Conservation (phyloP, 2,113 vertebrate genomes). For the Rhizomys pruinosus region DNA sequence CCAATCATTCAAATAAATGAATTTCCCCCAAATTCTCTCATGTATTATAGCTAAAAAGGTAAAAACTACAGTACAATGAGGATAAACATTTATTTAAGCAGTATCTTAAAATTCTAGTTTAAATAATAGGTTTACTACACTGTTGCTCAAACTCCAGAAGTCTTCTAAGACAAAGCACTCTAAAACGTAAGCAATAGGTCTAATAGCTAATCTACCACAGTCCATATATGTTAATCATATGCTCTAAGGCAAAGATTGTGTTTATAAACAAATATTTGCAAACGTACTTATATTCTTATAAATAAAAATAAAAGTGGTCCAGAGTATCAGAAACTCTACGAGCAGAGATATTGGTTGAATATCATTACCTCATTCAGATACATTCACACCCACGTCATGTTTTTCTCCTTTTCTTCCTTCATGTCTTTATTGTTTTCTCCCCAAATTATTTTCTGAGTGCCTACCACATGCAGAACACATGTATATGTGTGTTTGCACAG, state of each 20-base stretch:
- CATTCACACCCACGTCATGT: neutral
- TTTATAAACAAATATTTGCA: constrained; percentile 26
- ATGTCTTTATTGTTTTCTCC: constrained; percentile 28
- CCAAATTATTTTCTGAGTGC: constrained; percentile 9
- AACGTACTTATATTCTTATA: neutral
- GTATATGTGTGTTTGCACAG: neutral
- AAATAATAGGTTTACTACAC: constrained; percentile 41
- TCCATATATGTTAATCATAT: neutral
- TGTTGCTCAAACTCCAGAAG: constrained; percentile 47
- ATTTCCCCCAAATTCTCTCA: constrained; percentile 33
- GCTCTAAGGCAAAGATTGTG: neutral
- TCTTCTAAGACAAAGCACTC: neutral
- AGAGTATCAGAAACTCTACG: constrained; percentile 27
- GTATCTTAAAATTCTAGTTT: constrained; percentile 35
- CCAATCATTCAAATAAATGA: constrained; percentile 36
- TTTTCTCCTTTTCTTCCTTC: neutral
- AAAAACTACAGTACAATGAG: constrained; percentile 2
- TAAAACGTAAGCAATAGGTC: constrained; percentile 28
- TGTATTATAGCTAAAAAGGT: neutral
- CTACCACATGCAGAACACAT: neutral
- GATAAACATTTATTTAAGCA: constrained; percentile 3
- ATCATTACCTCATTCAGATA: neutral
- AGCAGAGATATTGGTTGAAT: constrained; percentile 13
- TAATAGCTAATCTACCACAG: constrained; percentile 26
- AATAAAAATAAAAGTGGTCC: neutral